Base-by-base conservation (phyloP, 30 jellyfish, hydroid and myxozoan genomes). In the Chrysaora quinquecirrha region DNA sequence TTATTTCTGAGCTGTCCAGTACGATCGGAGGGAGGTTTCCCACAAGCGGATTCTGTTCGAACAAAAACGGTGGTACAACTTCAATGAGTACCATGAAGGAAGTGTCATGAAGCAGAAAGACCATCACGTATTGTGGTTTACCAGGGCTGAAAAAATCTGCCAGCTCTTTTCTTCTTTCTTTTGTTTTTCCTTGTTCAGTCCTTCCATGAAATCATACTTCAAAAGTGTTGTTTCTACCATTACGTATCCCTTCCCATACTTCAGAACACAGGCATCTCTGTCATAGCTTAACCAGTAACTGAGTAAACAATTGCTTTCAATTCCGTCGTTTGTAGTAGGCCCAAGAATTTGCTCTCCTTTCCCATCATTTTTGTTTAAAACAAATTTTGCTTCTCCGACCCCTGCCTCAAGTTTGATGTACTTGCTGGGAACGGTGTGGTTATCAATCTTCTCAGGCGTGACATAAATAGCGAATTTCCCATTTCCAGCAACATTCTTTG, bases 261-360 rank as follows among this genome's bases (percentile, higher is more conserved):
- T 75, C 62, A 75, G 21, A 0, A 33, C 14, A 29, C 12, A 56
- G 23, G 63, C 65, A 58, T 75, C 87, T 28, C 87, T 80, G 31
- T 75, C 87, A 33, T 46, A 34, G 48, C 87, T 75, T 46, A 23
- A 23, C 87, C 87, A 75, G 31, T 75, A 75, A 33, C n/a, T n/a
- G n/a, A n/a, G n/a, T n/a, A n/a, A n/a, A n/a, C n/a, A n/a, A n/a
- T n/a, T n/a, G n/a, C n/a, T n/a, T n/a, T n/a, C n/a, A n/a, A n/a
- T n/a, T n/a, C n/a, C n/a, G n/a, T n/a, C n/a, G n/a, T n/a, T n/a
- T n/a, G n/a, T n/a, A n/a, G n/a, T n/a, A n/a, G n/a, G n/a, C n/a
- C n/a, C n/a, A n/a, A n/a, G n/a, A n/a, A n/a, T n/a, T n/a, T n/a
- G n/a, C n/a, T n/a, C n/a, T n/a, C n/a, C n/a, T n/a, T n/a, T n/a